Evolutionary conservation across 2,888 invertebrate genomes (phyloP), one percentile per base, ranked within the genome.

Genomic region (Blera fallax): DNA sequence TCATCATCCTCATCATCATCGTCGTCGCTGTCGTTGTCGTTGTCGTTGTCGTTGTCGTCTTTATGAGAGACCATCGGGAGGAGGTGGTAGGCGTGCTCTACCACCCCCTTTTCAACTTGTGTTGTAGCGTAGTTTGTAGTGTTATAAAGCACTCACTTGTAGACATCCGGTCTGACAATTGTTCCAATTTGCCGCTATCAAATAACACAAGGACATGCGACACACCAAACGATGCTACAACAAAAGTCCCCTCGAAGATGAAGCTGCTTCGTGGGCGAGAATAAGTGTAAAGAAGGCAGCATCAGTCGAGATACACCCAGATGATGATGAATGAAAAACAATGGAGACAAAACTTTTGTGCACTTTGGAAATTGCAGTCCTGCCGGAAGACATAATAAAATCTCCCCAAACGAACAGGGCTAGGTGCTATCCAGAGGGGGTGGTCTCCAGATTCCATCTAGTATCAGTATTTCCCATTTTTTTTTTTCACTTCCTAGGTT

Each of bases 111-210:
- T 37, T 50, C 34, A 34, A 62, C 37, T 64, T 58, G 62, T n/a
- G 43, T 48, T 74, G 69, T 70, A 84, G 79, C 74, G 64, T 80
- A 80, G 73, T 80, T 83, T 87, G 72, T 87, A 81, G 87, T 87
- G 84, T 87, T 87, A 84, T 84, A 87, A 81, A 84, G 87, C 87
- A 88, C 87, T 88, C 87, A 88, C 88, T 88, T 87, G 87, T 88
- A 88, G 88, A 88, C 88, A 88, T 88, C 88, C 89, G 88, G 89
- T 88, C 88, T 88, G 88, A 89, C 88, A 88, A 89, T 88, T 89
- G 88, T 88, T 88, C 87, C 88, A 88, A 89, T 88, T 89, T 87
- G 88, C 87, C 88, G 88, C 87, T 88, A 88, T 88, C 87, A 88
- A 88, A 88, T 87, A 87, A 88, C 87, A 88, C 87, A 88, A 87